A percentile compares a stretch with the other conserved stretches of the same genome.
Conservation (phyloP, 2,888 invertebrate genomes). For the Ochropleura plecta region DNA sequence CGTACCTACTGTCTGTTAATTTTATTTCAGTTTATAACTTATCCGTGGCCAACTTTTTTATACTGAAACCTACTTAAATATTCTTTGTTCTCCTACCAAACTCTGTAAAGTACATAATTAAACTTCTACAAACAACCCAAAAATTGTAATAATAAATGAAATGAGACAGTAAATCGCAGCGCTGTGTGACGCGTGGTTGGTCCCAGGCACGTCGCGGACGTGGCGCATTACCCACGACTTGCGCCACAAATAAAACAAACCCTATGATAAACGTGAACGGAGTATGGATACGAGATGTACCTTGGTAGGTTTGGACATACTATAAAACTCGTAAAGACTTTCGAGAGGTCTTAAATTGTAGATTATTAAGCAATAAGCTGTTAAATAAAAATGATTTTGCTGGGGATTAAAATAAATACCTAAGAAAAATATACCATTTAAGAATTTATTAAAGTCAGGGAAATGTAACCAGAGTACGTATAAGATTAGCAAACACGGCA, state of each 20-base stretch:
- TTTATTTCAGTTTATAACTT: not conserved
- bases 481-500: slow-evolving; percentile 31
- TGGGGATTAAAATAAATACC: not conserved
- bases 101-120: slow-evolving; percentile 28
- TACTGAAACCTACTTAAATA: slow-evolving; percentile 12
- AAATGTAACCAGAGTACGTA: not conserved
- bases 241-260: slow-evolving; percentile 65
- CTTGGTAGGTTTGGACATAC: slow-evolving; percentile 29
- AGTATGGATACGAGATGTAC: slow-evolving; percentile 52
- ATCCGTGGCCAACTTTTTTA: not conserved
- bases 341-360: slow-evolving; percentile 21
- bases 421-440: not conserved
- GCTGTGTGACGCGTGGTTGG: slow-evolving; percentile 25
- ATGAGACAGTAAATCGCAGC: slow-evolving; percentile 54
- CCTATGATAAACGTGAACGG: slow-evolving; percentile 55
- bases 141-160: slow-evolving; percentile 47
- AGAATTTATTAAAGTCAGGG: slow-evolving; percentile 1
- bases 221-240: slow-evolving; percentile 51
- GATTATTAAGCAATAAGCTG: slow-evolving; percentile 5
- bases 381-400: not conserved
- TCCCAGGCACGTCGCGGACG: slow-evolving; percentile 53
- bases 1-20: not conserved
- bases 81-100: slow-evolving; percentile 8
- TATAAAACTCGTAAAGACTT: slow-evolving; percentile 18
- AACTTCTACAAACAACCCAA: slow-evolving; percentile 40